A percentile compares a stretch with the other conserved stretches of the same genome.
Conservation (phyloP, 2,888 invertebrate genomes). For the Parascotia fuliginaria region DNA sequence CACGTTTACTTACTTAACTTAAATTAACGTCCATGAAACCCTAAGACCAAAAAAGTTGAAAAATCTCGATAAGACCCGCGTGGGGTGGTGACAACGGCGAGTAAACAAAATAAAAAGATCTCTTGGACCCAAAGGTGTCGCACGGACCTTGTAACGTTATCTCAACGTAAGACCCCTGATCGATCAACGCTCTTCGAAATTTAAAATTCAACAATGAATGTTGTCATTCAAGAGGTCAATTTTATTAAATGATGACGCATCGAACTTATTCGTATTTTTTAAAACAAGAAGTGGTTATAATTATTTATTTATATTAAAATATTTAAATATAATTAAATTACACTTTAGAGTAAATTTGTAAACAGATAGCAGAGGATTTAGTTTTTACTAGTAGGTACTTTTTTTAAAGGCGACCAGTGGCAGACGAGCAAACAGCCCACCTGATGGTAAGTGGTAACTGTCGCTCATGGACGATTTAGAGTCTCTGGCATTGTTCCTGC, state of each 20-base stretch:
- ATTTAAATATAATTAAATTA: too few relatives aligned
- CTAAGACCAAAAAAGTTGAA: constrained; percentile 31
- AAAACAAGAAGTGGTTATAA: not conserved
- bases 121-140: constrained; percentile 61
- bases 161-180: constrained; percentile 66
- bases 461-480: too few relatives aligned
- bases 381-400: too few relatives aligned
- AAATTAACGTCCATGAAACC: constrained; percentile 37
- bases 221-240: constrained; percentile 43
- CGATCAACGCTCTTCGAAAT: constrained; percentile 74
- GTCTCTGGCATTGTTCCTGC: too few relatives aligned
- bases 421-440: too few relatives aligned
- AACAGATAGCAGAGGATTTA: too few relatives aligned
- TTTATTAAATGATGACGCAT: constrained; percentile 31
- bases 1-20: constrained; percentile 11
- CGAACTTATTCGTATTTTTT: constrained; percentile 12
- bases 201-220: constrained; percentile 68
- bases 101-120: constrained; percentile 51
- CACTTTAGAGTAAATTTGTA: too few relatives aligned
- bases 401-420: too few relatives aligned
- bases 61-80: constrained; percentile 65
- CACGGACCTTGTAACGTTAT: constrained; percentile 71
- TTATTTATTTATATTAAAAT: too few relatives aligned
- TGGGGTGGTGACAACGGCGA: constrained; percentile 65
- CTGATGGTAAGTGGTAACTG: too few relatives aligned